Evolutionary conservation across 2,888 invertebrate genomes (phyloP), one percentile per base, ranked within the genome.

Genomic region (Pyrgus malvae): DNA sequence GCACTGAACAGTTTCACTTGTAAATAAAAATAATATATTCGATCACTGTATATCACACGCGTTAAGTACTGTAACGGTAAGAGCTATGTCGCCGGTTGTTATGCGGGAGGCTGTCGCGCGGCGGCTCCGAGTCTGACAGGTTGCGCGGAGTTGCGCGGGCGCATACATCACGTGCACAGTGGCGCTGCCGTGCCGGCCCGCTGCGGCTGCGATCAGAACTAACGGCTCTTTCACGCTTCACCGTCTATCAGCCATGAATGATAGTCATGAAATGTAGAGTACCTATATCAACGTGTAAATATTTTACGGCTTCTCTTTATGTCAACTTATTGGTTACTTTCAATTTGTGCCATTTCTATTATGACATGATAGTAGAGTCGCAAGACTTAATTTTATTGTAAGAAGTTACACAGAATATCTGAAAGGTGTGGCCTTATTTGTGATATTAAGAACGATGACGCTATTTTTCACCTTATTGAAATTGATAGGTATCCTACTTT

Each of bases 81-180:
- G 74, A 68, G 65, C 67, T 69, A 70, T 68, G 74, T 68, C 69
- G 69, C 69, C 69, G 68, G 66, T 72, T 73, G 69, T 78, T 49
- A 82, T 80, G 74, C 83, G 83, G 78, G 83, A 88, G 88, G 87
- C 83, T 87, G 81, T 84, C 72, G 83, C 86, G 88, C 84, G 71
- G 72, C 71, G 66, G 74, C 72, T 66, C 73, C 77, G 78, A 81
- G 81, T 86, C 86, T 87, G 87, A 69, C 65, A 68, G 68, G 29
- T 29, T 29, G 29, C 29, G 29, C 79, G 80, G 67, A 67, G 61
- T 62, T 80, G 61, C 68, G 85, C 87, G 83, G 80, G 86, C 87
- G 87, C 33, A 33, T 37, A 37, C 89, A 81, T 88, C 88, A 89
- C 87, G 88, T 88, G 89, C 50, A 42, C 58, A 57, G 67, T 76